Base-by-base conservation (phyloP, 2,888 invertebrate species). In the Apamea crenata region DNA sequence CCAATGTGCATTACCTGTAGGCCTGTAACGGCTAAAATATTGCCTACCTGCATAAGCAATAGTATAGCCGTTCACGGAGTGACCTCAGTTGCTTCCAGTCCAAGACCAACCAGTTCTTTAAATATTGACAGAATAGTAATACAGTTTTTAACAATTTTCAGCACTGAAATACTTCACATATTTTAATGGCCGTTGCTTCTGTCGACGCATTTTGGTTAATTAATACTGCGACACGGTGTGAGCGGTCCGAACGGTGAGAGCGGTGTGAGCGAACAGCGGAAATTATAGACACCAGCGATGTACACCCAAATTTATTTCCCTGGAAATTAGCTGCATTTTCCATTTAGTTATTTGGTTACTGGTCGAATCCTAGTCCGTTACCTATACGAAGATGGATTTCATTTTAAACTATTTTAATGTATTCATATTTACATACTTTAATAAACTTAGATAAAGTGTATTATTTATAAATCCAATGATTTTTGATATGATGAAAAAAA, bases 131-230 rank as follows among this genome's bases (percentile, higher is more conserved):
- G 16, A 61, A 66, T 12, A 1, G 4, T 36, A 29, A 40, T 70
- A 70, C 3, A 25, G n/a, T 61, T 61, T 50, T 56, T 36, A 47
- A 32, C 16, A 56, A 61, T 40, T 32, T 61, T 29, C 47, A 74
- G 32, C 73, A 75, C 69, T 16, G 65, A 71, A 87, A 84, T 84
- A 72, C 6, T 53, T 86, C 32, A 67, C 74, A 72, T 72, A 85
- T 77, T 85, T 85, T 85, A 81, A 84, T 69, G 53, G 32, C 6
- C 77, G 63, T 40, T 81, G 74, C 32, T 72, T 69, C 74, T 77
- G 81, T 85, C 76, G 88, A 73, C 77, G 88, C 56, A 81, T 85
- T 85, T 87, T 75, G 85, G 69, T 87, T 85, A 85, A 85, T 85
- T 87, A 85, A 85, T 81, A 85, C 71, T 77, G 77, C 69, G 63